These are phyloP conservation scores for Chaitophorus viminalis DNA, from an alignment of 2,888 invertebrate genomes.

Conservation along the genomic window DNA sequence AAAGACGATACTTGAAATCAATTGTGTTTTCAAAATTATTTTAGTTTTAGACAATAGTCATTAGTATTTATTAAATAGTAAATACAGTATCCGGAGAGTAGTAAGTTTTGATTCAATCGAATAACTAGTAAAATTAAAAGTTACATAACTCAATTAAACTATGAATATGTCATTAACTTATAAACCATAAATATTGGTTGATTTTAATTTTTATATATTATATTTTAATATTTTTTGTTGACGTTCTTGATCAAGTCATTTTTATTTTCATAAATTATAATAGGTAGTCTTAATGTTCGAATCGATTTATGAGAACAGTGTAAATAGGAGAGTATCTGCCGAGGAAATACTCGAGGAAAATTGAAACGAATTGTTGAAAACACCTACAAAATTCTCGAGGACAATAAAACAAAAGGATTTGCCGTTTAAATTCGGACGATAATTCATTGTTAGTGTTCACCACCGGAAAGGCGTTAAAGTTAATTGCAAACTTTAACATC, in stretches of 20 bases:
- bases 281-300: background rate
- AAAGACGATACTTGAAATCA: background rate
- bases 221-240: background rate
- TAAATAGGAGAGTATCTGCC: background rate
- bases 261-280: conserved; percentile 23
- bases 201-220: background rate
- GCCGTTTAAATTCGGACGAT: conserved; percentile 15
- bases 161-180: background rate
- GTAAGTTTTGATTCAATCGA: background rate
- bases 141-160: background rate
- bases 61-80: background rate
- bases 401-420: conserved; percentile 18
- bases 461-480: conserved; percentile 4
- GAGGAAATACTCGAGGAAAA: background rate
- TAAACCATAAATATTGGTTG: background rate
- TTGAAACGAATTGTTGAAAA: conserved; percentile 52
- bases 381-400: background rate
- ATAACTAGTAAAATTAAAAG: background rate
- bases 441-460: conserved; percentile 49
- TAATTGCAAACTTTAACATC: conserved; percentile 45
- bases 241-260: background rate
- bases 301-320: background rate
- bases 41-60: background rate
- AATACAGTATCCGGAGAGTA: background rate
- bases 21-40: background rate